Evolutionary conservation across 2,113 vertebrate species (phyloP).

Genomic region (Sigmodon hispidus): DNA sequence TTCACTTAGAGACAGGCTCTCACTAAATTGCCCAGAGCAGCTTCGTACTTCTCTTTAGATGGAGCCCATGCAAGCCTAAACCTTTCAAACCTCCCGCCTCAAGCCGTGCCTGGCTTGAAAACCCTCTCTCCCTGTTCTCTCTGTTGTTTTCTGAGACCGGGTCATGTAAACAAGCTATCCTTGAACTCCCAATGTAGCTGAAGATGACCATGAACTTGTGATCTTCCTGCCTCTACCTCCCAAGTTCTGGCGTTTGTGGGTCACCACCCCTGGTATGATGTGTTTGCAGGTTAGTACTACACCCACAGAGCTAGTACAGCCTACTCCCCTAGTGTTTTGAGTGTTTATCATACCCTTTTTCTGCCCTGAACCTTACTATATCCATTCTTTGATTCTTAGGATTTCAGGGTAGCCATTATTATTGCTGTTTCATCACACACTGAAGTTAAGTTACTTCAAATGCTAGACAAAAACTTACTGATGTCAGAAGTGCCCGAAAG

Average conservation of each 20-base stretch:
- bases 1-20: too few species aligned
- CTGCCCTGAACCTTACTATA: not conserved
- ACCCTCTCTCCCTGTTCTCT: not conserved
- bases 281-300: not conserved
- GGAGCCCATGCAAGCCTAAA: not conserved
- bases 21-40: not conserved
- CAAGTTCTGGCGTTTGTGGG: not conserved
- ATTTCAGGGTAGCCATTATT: not conserved
- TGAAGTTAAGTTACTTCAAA: not conserved
- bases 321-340: not conserved
- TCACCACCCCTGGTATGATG: not conserved
- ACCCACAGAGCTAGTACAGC: not conserved
- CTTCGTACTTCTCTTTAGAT: not conserved
- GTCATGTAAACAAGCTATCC: not conserved
- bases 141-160: not conserved
- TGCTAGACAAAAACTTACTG: not conserved
- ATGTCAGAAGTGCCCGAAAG: not conserved
- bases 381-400: not conserved
- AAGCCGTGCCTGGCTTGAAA: accelerated
- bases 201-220: not conserved
- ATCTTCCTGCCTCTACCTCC: not conserved
- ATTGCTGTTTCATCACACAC: not conserved
- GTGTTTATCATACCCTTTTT: not conserved
- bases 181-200: not conserved
- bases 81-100: not conserved